phyloP scores from a whole-genome alignment of 2,113 vertebrate species.

The Bufo bufo region DNA sequence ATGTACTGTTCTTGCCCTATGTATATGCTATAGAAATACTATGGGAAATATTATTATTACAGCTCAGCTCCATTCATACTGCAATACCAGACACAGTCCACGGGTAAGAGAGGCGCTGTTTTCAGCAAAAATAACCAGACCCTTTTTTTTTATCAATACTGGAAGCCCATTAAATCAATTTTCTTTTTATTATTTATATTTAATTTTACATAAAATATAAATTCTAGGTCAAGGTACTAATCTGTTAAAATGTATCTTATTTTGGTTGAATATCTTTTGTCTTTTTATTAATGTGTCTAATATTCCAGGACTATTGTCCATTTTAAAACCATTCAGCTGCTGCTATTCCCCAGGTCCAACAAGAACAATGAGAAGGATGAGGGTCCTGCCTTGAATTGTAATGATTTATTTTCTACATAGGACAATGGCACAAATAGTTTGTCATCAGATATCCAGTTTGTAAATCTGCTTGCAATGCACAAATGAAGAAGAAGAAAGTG shows the following conservation, averaged over 20 bases:
- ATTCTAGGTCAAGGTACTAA: neutral
- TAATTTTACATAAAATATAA: neutral
- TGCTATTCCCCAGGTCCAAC: slow-evolving; percentile 5
- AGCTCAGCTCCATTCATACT: neutral
- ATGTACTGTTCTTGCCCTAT: too few species aligned
- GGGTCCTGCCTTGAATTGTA: neutral
- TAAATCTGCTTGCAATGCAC: neutral
- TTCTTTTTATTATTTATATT: neutral
- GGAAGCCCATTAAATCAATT: neutral
- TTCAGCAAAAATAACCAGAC: neutral
- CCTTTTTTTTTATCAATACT: neutral
- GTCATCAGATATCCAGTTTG: neutral
- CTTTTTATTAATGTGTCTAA: neutral
- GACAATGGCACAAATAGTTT: neutral
- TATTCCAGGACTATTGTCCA: slow-evolving; percentile 14
- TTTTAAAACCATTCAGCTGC: neutral
- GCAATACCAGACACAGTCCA: neutral
- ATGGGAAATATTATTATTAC: neutral
- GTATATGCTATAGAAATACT: too few species aligned
- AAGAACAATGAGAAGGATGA: neutral
- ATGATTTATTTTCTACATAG: neutral
- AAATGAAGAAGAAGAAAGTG: neutral
- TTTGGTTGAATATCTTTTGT: neutral
- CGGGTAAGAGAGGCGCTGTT: neutral
- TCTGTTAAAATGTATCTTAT: neutral